Evolutionary conservation across 2,888 invertebrate genomes (phyloP), one percentile per base, ranked within the genome.

Genomic region (Thecophora atra): DNA sequence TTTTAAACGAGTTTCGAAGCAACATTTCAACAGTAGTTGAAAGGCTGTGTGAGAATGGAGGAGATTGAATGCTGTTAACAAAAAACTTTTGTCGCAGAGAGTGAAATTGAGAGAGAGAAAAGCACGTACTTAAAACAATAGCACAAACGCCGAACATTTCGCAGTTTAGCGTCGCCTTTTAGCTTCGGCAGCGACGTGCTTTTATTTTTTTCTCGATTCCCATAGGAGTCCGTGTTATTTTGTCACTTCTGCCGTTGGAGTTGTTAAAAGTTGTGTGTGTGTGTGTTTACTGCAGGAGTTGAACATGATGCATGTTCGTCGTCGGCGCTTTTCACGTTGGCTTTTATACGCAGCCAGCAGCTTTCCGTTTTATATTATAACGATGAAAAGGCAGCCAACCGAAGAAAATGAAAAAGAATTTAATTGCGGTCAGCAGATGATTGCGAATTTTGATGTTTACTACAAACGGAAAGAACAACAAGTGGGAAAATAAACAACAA

Each of bases 341-440:
- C 17, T 54, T 21, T 54, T 28, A 58, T 15, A 58, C 1, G 11
- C 26, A 58, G 28, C 58, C 3, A 28, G 58, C 58, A 47, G 58
- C 4, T 3, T 17, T 15, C 28, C 58, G 28, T n/a, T 15, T 1
- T 6, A 13, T 11, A 3, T 3, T 47, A 19, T 4, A 15, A 13
- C 58, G 8, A 24, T 28, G 13, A 11, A 58, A 24, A n/a, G n/a
- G 28, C 24, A 58, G 24, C 28, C 58, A 28, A 58, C 26, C 28
- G 28, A 26, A 24, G 28, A 58, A 28, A 21, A 47, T n/a, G 15
- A 4, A 47, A 5, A 54, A 54, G 28, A 58, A 28, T 58, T 58
- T 28, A 24, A 26, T 58, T 58, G 58, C 28, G 58, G 58, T 58
- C 58, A 26, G 28, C 26, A 58, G 28, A 37, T 30, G 24, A 28